Conservation (phyloP, 2,888 invertebrate species). For the Tenthredo scrophulariae region DNA sequence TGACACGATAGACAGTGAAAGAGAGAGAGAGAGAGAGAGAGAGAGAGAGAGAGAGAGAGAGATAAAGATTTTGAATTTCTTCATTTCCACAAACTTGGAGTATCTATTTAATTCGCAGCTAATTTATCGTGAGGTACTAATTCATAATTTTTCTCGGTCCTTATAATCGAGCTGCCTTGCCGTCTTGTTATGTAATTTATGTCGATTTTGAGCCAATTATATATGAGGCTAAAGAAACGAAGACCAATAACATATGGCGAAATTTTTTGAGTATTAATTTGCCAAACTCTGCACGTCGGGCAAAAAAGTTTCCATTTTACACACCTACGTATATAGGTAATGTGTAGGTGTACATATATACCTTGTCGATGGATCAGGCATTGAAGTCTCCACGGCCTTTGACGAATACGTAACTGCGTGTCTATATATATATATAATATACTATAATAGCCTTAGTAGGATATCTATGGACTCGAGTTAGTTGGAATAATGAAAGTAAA, state of each 20-base stretch:
- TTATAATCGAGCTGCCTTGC: no score
- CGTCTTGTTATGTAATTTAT: no score
- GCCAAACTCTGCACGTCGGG: slow-evolving; percentile 6
- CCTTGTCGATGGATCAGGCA: slow-evolving; percentile 22
- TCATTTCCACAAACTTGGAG: no score
- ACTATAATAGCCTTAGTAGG: background rate
- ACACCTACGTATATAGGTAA: background rate
- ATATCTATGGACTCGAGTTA: background rate
- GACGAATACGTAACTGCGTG: background rate
- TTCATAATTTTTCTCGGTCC: no score
- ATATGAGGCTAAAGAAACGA: no score
- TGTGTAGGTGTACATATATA: background rate
- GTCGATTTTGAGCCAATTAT: background rate
- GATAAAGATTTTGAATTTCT: background rate
- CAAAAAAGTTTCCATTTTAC: slow-evolving; percentile 24
- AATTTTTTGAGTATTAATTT: background rate
- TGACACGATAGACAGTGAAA: background rate
- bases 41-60: background rate
- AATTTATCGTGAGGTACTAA: no score
- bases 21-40: background rate
- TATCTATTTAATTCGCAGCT: no score
- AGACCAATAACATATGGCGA: background rate
- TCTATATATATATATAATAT: slow-evolving; percentile 6
- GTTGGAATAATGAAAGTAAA: slow-evolving; percentile 52
- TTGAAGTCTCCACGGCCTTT: slow-evolving; percentile 46